Percentiles rank a stretch among this genome's conserved stretches.
phyloP scores from a whole-genome alignment of 2,888 invertebrate species.

The Keiferia lycopersicella region DNA sequence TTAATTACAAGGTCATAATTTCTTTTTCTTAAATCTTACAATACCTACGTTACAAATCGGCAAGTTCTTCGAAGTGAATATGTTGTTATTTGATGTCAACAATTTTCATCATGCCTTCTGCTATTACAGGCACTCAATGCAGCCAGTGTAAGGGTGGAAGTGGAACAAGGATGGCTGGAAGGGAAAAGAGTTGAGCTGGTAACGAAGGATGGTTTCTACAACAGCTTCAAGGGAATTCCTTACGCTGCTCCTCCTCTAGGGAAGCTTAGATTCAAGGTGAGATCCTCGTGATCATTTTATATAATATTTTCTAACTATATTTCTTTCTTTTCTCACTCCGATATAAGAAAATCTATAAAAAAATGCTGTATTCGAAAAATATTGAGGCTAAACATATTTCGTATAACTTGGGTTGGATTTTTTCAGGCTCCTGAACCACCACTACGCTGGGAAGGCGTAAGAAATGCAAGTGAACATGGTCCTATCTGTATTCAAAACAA shows the following conservation, averaged over 20 bases:
- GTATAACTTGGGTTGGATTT: not conserved
- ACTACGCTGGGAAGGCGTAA: conserved; percentile 52
- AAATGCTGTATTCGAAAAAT: too few species aligned
- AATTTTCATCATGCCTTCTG: not conserved
- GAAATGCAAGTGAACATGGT: conserved; percentile 51
- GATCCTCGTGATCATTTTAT: too few species aligned
- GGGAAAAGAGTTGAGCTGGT: conserved; percentile 42
- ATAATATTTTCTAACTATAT: too few species aligned
- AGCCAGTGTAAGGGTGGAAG: conserved; percentile 38
- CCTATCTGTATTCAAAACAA: conserved; percentile 47
- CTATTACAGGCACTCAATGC: not conserved
- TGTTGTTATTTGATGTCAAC: too few species aligned
- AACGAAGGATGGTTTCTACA: conserved; percentile 40
- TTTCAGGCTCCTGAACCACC: conserved; percentile 49
- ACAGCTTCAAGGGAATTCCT: conserved; percentile 68
- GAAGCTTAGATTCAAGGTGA: conserved; percentile 73
- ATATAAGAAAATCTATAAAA: too few species aligned
- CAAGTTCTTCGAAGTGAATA: too few species aligned
- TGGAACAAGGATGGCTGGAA: conserved; percentile 47
- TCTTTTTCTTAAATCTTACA: too few species aligned
- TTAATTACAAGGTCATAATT: too few species aligned
- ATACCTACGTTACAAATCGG: too few species aligned
- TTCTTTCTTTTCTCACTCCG: not conserved
- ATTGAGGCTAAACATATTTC: not conserved
- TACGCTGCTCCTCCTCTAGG: conserved; percentile 74